Base-by-base conservation (phyloP, 2,113 vertebrate species). In the Cyprinodon tularosa region DNA sequence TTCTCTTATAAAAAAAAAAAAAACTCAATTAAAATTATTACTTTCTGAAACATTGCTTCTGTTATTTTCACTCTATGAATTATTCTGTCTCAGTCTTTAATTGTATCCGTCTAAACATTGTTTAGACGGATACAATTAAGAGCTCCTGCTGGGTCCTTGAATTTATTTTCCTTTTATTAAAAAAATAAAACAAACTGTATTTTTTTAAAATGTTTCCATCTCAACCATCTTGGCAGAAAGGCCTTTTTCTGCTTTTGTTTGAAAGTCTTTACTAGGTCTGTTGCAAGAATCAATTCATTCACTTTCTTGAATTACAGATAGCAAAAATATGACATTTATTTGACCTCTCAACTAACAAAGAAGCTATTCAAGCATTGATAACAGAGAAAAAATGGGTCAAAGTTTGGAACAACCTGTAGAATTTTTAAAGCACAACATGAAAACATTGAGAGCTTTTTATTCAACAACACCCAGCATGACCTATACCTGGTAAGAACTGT, bases 241-340 rank as follows among this genome's bases (percentile, higher is more conserved):
- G 50, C n/a, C 20, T 4, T 13, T 48, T 14, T 47, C 14, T 4
- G 14, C 4, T 50, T 50, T 50, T 4, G 4, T 50, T 53, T 57
- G 20, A 2, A n/a, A n/a, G 7, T 20, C 14, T 50, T 50, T 50
- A 6, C 4, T 60, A 0, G 82, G 88, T 92, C 86, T 12, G 90
- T 91, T 63, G n/a, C 47, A 59, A 66, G 76, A 84, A 91, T 93
- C 86, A 88, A 91, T 91, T 84, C 45, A 86, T 78, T 88, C 88
- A 86, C 82, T 63, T 65, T 86, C 82, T 85, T 69, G 82, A 84
- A 91, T 89, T 84, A 74, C 74, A 53, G 10, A 17, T 45, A 64
- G 83, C 84, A 89, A 88, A 90, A 82, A 82, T 81, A 76, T 86
- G 77, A 67, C 78, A 81, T 87, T 29, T 62, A 62, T 36, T 37